phyloP scores from a whole-genome alignment of 92 coral and sea anemone species.

The Porites rus region DNA sequence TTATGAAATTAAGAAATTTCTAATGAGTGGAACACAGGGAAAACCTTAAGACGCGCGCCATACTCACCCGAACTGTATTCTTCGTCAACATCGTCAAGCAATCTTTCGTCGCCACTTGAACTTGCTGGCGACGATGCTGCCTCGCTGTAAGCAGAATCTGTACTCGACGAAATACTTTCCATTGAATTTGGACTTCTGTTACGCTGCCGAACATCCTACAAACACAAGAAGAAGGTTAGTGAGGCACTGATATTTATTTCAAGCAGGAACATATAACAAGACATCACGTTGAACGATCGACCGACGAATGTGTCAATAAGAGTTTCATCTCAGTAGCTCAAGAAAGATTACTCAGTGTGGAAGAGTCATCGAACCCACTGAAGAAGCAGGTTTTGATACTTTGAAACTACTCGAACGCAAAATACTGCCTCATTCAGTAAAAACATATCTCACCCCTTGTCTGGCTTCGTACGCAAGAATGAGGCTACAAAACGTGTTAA shows the following conservation, averaged over 20 bases:
- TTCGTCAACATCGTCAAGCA: conserved; percentile 98
- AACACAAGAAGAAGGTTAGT: conserved; percentile 23
- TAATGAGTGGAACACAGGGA: not conserved
- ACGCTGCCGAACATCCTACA: conserved; percentile 88
- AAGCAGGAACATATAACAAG: conserved; percentile 17
- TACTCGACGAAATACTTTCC: conserved; percentile 96
- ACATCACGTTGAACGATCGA: conserved; percentile 20
- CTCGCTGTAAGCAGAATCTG: conserved; percentile 99
- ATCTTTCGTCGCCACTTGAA: conserved; percentile 88
- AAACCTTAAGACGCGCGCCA: not conserved
- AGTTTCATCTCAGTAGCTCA: not conserved
- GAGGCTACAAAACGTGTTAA: conserved; percentile 98
- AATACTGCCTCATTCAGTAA: not conserved
- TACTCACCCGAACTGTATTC: conserved; percentile 97
- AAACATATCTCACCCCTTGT: conserved; percentile 82
- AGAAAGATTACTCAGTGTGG: not conserved
- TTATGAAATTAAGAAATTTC: not conserved
- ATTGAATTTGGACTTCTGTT: conserved; percentile 93
- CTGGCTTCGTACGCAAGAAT: conserved; percentile 98
- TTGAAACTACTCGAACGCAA: not conserved
- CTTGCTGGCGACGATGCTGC: conserved; percentile 94
- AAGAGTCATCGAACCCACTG: too few relatives aligned
- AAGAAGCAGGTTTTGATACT: not conserved
- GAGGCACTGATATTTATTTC: not conserved
- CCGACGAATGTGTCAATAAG: not conserved